Base-by-base conservation (phyloP, 2,888 invertebrate species). In the Athetis lepigone region DNA sequence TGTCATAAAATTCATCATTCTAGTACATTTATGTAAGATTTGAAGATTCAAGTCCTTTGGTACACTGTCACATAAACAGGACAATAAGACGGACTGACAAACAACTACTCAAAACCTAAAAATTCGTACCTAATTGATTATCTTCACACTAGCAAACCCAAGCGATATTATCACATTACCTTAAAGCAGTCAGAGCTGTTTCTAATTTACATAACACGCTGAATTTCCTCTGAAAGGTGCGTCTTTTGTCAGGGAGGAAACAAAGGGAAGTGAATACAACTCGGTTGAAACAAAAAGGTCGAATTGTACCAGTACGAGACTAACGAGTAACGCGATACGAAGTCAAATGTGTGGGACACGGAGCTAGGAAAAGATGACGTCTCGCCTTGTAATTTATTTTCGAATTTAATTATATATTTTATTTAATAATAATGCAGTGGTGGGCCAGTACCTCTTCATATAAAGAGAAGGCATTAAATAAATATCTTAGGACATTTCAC, bases 191-290 rank as follows among this genome's bases (percentile, higher is more conserved):
- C 81, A 82, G 83, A 84, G 85, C 85, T 84, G 84, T 87, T 87
- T 85, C 86, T 87, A 88, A 91, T 91, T 92, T 91, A 87, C 91
- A 90, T 91, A 90, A 90, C 85, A 86, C 84, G 77, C 86, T 85
- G 86, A 85, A 90, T 90, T 91, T 89, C 88, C 88, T 88, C 88
- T 88, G 84, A 88, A 89, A 90, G 90, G 90, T 90, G 86, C 88
- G 88, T 88, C 90, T 90, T 89, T 90, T 90, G 89, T 90, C 85
- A 84, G 81, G 85, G 84, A 79, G 82, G 85, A 91, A 90, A 91
- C 92, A 92, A 92, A 91, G 87, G 85, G 80, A 84, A 77, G 79
- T 69, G 82, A 84, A 82, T 81, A 86, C 80, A 71, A 75, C 79
- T 78, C 74, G 78, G 75, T 71, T 73, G 75, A 68, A 79, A 82